Percentiles rank a stretch among this genome's conserved stretches.
phyloP scores from a whole-genome alignment of 2,113 vertebrate species.

The Sinocyclocheilus rhinocerous region DNA sequence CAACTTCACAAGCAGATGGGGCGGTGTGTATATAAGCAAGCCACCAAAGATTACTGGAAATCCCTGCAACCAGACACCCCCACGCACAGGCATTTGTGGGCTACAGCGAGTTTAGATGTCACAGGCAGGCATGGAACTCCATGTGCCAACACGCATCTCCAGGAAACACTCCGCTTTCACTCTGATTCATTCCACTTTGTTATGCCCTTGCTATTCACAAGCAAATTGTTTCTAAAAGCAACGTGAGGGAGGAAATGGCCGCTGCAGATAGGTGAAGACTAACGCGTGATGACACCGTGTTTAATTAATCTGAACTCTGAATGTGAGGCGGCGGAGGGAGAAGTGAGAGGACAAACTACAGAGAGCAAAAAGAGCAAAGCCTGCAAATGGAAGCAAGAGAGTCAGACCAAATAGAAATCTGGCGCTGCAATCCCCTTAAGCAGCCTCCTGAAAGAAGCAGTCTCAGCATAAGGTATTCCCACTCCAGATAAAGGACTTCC shows the following conservation, averaged over 20 bases:
- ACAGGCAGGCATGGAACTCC: conserved; percentile 4
- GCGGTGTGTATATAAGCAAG: conserved; percentile 42
- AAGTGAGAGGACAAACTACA: conserved; percentile 43
- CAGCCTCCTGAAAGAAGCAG: conserved; percentile 67
- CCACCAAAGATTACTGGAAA: conserved; percentile 50
- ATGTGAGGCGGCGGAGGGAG: conserved; percentile 51
- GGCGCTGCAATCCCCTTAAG: conserved; percentile 66
- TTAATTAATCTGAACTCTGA: conserved; percentile 64
- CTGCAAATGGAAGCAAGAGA: conserved; percentile 47
- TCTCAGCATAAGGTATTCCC: conserved; percentile 75
- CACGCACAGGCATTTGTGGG: neutral
- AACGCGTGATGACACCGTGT: conserved; percentile 61
- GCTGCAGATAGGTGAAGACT: conserved; percentile 61
- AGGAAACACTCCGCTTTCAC: conserved; percentile 47
- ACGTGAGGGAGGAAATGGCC: conserved; percentile 47
- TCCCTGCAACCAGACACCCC: conserved; percentile 28
- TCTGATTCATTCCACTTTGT: conserved; percentile 53
- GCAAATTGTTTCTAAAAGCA: conserved; percentile 53
- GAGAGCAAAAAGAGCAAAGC: conserved; percentile 57
- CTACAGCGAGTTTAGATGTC: neutral
- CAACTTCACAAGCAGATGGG: conserved; percentile 48
- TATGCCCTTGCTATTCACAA: conserved; percentile 42
- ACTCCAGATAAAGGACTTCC: conserved; percentile 74
- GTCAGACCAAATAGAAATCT: conserved; percentile 35
- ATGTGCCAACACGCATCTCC: conserved; percentile 30